Percentiles rank a stretch among this genome's conserved stretches.
Evolutionary conservation across 2,113 vertebrate genomes (phyloP).

Genomic region (Camarhynchus parvulus): DNA sequence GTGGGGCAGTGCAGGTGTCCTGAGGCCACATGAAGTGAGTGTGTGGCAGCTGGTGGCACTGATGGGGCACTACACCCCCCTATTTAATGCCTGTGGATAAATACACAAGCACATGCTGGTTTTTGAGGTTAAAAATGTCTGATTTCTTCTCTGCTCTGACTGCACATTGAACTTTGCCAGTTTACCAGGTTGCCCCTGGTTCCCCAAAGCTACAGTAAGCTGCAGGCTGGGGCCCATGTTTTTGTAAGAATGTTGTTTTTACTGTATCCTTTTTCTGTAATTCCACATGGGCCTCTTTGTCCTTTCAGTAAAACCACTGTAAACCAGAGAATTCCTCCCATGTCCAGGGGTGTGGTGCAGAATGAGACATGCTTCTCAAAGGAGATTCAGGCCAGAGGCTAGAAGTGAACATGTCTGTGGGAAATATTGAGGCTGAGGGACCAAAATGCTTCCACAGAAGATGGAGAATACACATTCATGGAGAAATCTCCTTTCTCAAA

Average conservation of each 20-base stretch:
- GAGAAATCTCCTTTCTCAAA: not conserved
- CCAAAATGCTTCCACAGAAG: not conserved
- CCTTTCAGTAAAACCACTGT: not conserved
- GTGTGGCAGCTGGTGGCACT: not conserved
- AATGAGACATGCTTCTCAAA: not conserved
- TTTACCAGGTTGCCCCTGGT: not conserved
- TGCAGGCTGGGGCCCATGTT: not conserved
- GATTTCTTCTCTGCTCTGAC: not conserved
- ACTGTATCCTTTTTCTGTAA: not conserved
- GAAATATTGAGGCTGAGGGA: not conserved
- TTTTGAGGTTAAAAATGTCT: not conserved
- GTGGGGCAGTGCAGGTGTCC: not conserved
- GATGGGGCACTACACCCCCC: not conserved
- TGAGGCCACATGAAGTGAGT: not conserved
- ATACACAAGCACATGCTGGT: accelerated
- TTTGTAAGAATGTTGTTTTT: not conserved
- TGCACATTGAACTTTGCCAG: not conserved
- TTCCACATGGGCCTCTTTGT: not conserved
- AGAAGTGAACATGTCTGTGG: not conserved
- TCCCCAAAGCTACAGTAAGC: not conserved
- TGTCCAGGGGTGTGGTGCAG: not conserved
- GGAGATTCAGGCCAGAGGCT: not conserved
- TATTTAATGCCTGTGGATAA: not conserved
- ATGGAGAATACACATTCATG: too few species aligned
- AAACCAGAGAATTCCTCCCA: not conserved